Evolutionary conservation across 2,113 vertebrate species (phyloP).

Genomic region (Eleginops maclovinus): DNA sequence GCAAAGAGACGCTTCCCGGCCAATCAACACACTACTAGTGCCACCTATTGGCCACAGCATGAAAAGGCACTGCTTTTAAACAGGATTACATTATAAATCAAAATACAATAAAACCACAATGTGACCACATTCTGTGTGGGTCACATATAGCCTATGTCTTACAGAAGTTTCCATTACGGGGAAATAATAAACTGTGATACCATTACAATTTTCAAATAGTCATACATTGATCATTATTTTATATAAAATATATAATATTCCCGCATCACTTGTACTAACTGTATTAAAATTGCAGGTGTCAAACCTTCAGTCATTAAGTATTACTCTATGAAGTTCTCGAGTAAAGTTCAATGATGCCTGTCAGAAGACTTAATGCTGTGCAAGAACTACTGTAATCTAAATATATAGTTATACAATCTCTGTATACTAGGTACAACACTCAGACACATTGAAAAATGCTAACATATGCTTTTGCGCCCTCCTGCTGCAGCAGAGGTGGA

Average conservation of each 20-base stretch:
- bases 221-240: neutral
- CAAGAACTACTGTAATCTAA: neutral
- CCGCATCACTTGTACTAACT: neutral
- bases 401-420: neutral
- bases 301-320: neutral
- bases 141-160: neutral
- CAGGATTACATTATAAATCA: too few relatives aligned
- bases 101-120: too few relatives aligned
- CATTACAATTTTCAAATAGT: neutral
- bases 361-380: neutral
- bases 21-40: too few relatives aligned
- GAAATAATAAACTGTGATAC: neutral
- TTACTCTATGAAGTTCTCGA: neutral
- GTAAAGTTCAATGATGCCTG: neutral
- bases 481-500: constrained; percentile 27
- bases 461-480: constrained; percentile 26
- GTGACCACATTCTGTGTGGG: too few relatives aligned
- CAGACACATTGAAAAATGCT: constrained; percentile 29
- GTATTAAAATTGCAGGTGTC: neutral
- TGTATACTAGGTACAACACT: neutral
- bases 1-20: too few relatives aligned
- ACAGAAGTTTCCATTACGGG: neutral
- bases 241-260: neutral
- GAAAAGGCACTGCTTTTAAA: too few relatives aligned
- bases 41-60: too few relatives aligned